Evolutionary conservation across 2,888 invertebrate genomes (phyloP).

Genomic region (Acleris laterana): DNA sequence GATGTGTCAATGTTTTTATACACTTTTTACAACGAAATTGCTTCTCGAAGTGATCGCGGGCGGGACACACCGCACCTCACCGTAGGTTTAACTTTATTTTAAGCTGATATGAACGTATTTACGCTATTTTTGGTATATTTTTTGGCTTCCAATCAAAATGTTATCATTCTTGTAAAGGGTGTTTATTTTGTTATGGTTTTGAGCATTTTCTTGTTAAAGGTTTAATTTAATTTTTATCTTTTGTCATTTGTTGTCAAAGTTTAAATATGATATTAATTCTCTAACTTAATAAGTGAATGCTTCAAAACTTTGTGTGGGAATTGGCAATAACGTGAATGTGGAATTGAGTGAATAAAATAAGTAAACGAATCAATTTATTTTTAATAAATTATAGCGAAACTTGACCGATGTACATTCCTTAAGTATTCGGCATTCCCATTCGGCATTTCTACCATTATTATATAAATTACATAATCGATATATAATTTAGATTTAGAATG

Average conservation of each 20-base stretch:
- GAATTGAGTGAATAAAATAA: conserved; percentile 58
- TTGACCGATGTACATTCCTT: conserved; percentile 49
- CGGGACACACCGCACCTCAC: neutral
- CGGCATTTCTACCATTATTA: conserved; percentile 32
- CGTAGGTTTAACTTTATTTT: conserved; percentile 4
- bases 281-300: conserved; percentile 16
- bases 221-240: conserved; percentile 12
- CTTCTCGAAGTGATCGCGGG: conserved; percentile 16
- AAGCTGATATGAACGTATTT: conserved; percentile 8
- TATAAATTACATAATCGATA: conserved; percentile 28
- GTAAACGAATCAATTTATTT: conserved; percentile 16
- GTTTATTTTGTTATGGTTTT: conserved; percentile 42
- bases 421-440: conserved; percentile 57
- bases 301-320: conserved; percentile 55
- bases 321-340: conserved; percentile 63
- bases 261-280: neutral
- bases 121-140: conserved; percentile 36
- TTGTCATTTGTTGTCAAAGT: neutral
- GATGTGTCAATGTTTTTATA: conserved; percentile 73
- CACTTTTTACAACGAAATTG: conserved; percentile 72
- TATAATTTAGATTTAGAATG: conserved; percentile 52
- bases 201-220: conserved; percentile 18
- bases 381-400: conserved; percentile 39
- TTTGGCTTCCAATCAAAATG: conserved; percentile 55
- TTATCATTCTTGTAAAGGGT: conserved; percentile 57